Evolutionary conservation across 1,140 invertebrate species (phyloP), one percentile per base, ranked within the genome.

Genomic region (Drosophila repletoides): DNA sequence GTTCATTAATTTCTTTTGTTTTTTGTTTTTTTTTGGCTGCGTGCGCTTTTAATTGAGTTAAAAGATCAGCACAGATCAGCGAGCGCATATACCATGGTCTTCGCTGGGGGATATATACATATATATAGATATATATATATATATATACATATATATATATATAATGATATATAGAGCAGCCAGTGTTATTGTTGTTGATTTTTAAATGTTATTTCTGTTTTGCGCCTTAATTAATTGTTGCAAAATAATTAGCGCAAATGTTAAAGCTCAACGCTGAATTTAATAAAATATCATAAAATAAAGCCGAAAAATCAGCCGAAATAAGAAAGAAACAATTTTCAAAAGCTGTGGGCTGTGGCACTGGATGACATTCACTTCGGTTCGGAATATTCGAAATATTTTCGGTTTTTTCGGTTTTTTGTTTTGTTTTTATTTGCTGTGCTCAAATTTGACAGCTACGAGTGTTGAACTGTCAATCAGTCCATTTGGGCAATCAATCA

Each of bases 391-490:
- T 33, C 24, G 10, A 10, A 31, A 15, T 15, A 14, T 6, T 12
- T 28, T 41, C 12, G 7, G 34, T 24, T 24, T 5, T 34, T 45
- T 34, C 7, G 15, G 10, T 29, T 22, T 55, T 45, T 28, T 33
- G 29, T 41, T 43, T 52, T 24, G 9, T 48, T 64, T n/a, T 48
- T 33, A 5, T 48, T 26, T 26, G 10, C 26, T 43, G 10, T 36
- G 21, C 36, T 64, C 9, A 79, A 73, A 76, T 76, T 73, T 88
- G 86, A 88, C 86, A 88, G 86, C 56, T 70, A 72, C 63, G 72
- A 88, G 86, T 88, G 86, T 79, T 73, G 76, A 72, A 36, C 86
- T 88, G 86, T 88, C 86, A 88, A 88, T 88, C 84, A 84, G 61
- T 61, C 66, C 34, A 63, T 61, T 49, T 34, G 41, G 31, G 38